Evolutionary conservation across 2,113 vertebrate genomes (phyloP).

Genomic region (Turdus rufiventris): DNA sequence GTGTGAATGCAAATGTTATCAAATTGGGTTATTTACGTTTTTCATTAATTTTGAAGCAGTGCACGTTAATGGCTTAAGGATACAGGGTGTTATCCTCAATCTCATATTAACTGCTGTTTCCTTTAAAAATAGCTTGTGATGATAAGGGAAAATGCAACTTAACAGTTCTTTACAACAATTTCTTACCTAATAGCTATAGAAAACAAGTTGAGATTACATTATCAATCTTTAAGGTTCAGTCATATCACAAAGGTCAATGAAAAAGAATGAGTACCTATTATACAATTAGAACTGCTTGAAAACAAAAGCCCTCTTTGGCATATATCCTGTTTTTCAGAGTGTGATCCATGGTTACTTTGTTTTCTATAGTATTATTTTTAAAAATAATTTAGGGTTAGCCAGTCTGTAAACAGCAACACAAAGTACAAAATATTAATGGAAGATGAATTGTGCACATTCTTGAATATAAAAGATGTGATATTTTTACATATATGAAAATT

Average conservation of each 20-base stretch:
- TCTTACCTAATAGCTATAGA: not conserved
- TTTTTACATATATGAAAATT: not conserved
- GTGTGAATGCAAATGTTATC: not conserved
- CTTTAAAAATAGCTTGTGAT: not conserved
- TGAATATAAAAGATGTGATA: not conserved
- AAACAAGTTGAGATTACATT: not conserved
- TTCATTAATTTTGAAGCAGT: not conserved
- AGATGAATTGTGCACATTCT: not conserved
- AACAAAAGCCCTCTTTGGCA: not conserved
- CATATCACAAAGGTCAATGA: not conserved
- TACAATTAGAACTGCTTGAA: not conserved
- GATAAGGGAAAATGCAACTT: not conserved
- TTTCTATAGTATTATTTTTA: not conserved
- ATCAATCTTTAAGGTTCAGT: not conserved
- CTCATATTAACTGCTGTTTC: not conserved
- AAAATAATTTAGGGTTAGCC: not conserved
- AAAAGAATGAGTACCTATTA: not conserved
- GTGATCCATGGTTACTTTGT: not conserved
- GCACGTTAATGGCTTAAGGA: not conserved
- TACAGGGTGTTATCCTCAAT: not conserved
- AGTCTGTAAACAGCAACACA: not conserved
- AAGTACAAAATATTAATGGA: not conserved
- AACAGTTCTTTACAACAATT: not conserved
- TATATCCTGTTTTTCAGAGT: not conserved
- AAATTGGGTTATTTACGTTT: not conserved